These are phyloP conservation scores for Teleiodes luculella DNA, from an alignment of 2,888 invertebrate genomes.

Conservation along the genomic window DNA sequence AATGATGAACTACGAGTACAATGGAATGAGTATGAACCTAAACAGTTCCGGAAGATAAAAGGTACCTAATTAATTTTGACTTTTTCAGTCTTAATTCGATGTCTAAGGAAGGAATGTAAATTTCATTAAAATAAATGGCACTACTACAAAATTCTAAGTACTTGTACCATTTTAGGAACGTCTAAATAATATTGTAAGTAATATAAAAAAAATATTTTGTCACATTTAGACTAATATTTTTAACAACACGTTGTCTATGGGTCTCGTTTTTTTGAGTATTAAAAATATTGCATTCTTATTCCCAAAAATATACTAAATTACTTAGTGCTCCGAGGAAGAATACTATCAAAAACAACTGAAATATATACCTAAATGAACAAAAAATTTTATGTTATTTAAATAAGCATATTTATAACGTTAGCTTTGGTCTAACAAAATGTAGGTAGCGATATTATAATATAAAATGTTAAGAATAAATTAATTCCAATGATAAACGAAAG, in stretches of 20 bases:
- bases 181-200: slow-evolving; percentile 38
- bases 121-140: slow-evolving; percentile 61
- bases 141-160: slow-evolving; percentile 54
- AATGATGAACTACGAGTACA: background rate
- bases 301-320: too few relatives aligned
- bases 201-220: background rate
- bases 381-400: background rate
- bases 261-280: slow-evolving; percentile 17
- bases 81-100: slow-evolving; percentile 70
- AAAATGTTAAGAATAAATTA: background rate
- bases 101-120: slow-evolving; percentile 38
- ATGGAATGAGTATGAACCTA: background rate
- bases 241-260: too few relatives aligned
- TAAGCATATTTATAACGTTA: background rate
- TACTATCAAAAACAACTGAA: too few relatives aligned
- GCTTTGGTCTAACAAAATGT: background rate
- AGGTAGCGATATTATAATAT: too few relatives aligned
- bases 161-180: slow-evolving; percentile 59
- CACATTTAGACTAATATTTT: too few relatives aligned
- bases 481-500: background rate
- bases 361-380: too few relatives aligned
- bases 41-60: background rate
- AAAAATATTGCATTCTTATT: background rate
- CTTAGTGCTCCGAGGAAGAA: too few relatives aligned
- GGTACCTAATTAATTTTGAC: slow-evolving; percentile 31